Base-by-base conservation (phyloP, 2,113 vertebrate species). In the Fulmarus glacialis region DNA sequence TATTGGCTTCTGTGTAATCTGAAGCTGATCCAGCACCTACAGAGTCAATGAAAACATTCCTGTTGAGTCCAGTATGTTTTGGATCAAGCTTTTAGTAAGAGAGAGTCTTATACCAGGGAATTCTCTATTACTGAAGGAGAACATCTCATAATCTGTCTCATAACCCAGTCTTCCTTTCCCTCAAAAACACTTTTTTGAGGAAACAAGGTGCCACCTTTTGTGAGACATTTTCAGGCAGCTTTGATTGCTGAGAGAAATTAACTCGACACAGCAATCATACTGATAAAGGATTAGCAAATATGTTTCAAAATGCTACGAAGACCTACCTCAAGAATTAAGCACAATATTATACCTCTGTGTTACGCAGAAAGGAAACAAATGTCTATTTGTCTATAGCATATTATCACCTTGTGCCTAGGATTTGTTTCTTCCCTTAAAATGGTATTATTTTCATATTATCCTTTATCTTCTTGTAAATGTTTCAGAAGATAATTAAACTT, bases 401-500 rank as follows among this genome's bases (percentile, higher is more conserved):
- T 43, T 63, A 89, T 75, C 43, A 80, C n/a, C 21, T 45, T 60
- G 43, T 38, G 29, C 55, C 84, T 75, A 62, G 18, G 45, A 84
- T 40, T 89, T 2, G 45, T 91, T 83, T 70, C 71, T 59, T 68
- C 36, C 71, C 21, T 67, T 36, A 15, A 78, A 63, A 67, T 42
- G 12, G 70, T 30, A 83, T 60, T 78, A n/a, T 56, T 67, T 73
- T 68, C 27, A 36, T 45, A 67, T 91, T 66, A 56, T 75, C 64
- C 60, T 83, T 82, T 38, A 40, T 32, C 56, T 27, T 45, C 56
- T 85, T 71, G n/a, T 74, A 50, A 26, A 73, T 21, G 45, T 94
- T 96, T 85, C 91, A 70, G 72, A 52, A 94, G 23, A 34, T 68
- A 96, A 96, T 90, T 80, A 87, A 96, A 98, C 93, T 98, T 97